A percentile compares a stretch with the other conserved stretches of the same genome.
Evolutionary conservation across 1,140 invertebrate genomes (phyloP).

Genomic region (Aleiodes sp.): DNA sequence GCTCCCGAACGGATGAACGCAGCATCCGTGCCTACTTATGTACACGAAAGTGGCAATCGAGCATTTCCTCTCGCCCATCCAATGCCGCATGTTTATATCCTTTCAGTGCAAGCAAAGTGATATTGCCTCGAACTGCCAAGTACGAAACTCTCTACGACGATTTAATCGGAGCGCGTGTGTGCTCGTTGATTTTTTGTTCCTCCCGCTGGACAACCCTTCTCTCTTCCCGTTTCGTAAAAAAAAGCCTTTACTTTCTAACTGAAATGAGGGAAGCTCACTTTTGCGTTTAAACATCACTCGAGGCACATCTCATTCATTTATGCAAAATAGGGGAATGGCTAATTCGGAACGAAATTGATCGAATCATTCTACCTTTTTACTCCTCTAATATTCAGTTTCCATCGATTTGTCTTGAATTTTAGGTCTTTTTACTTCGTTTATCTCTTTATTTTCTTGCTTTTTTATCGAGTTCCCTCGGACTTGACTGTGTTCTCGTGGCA

Average conservation of each 20-base stretch:
- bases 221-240: background rate
- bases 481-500: slow-evolving; percentile 46
- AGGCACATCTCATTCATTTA: background rate
- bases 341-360: too few species aligned
- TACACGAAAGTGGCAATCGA: slow-evolving; percentile 41
- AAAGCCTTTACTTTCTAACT: slow-evolving; percentile 33
- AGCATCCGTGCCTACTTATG: slow-evolving; percentile 42
- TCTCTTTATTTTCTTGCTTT: background rate
- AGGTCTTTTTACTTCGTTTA: background rate
- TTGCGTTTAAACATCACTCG: background rate
- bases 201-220: slow-evolving; percentile 22
- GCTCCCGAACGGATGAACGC: slow-evolving; percentile 33
- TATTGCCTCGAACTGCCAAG: background rate
- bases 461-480: too few species aligned
- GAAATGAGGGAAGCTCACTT: slow-evolving; percentile 9
- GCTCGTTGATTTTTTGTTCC: background rate
- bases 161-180: slow-evolving; percentile 37
- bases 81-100: background rate
- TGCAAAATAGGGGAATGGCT: background rate
- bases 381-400: background rate
- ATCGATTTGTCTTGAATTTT: background rate
- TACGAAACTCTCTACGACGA: slow-evolving; percentile 33
- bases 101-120: background rate
- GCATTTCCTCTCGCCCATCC: slow-evolving; percentile 42
- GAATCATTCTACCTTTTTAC: too few species aligned